A percentile compares a stretch with the other conserved stretches of the same genome.
Evolutionary conservation across 2,888 invertebrate genomes (phyloP).

Genomic region (Orthosia gothica): DNA sequence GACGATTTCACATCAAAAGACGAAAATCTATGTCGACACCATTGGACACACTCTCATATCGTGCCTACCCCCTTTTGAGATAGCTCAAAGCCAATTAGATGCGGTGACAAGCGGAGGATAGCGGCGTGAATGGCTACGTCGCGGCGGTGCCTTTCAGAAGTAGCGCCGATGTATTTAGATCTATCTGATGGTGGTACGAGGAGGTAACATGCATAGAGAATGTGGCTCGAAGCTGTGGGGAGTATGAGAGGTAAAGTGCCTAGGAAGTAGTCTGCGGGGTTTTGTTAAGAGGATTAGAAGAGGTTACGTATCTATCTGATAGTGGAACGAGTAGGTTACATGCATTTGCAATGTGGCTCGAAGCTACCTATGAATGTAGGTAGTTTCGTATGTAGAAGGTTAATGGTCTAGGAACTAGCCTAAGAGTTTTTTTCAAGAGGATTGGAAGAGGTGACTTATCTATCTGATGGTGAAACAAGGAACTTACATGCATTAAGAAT

Average conservation of each 20-base stretch:
- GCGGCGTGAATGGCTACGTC: constrained; percentile 75
- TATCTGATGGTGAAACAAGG: constrained; percentile 54
- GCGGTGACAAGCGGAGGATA: constrained; percentile 83
- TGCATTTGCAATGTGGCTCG: too few relatives aligned
- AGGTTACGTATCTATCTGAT: too few relatives aligned
- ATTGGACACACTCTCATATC: constrained; percentile 76
- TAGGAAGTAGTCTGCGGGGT: too few relatives aligned
- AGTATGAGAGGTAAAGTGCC: not conserved
- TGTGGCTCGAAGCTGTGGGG: constrained; percentile 12
- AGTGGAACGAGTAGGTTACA: too few relatives aligned
- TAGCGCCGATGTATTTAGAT: constrained; percentile 67
- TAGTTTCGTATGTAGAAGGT: too few relatives aligned
- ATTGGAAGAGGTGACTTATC: not conserved
- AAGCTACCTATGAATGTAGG: too few relatives aligned
- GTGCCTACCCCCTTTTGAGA: constrained; percentile 82
- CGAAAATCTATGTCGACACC: constrained; percentile 57
- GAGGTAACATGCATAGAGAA: constrained; percentile 39
- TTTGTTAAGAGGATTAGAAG: too few relatives aligned
- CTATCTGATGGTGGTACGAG: constrained; percentile 53
- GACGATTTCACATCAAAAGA: not conserved
- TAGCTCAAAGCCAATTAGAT: constrained; percentile 90
- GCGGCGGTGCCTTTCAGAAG: constrained; percentile 68
- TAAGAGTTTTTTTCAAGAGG: too few relatives aligned
- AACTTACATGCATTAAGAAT: constrained; percentile 47
- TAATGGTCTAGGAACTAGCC: too few relatives aligned